Evolutionary conservation across 2,797 vertebrate genomes (phyloP).

Genomic region (Heliangelus exortis): DNA sequence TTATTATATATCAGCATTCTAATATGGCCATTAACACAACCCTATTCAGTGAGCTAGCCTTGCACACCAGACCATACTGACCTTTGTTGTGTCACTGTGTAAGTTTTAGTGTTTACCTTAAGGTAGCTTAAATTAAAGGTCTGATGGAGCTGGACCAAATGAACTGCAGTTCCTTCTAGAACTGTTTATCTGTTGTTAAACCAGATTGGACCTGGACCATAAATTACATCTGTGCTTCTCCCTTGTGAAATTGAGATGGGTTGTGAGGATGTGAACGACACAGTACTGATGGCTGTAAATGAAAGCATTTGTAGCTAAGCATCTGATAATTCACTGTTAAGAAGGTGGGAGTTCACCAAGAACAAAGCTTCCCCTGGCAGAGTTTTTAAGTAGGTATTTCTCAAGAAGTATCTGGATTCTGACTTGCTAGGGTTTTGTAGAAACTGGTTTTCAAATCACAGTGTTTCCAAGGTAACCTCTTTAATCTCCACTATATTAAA

Average conservation of each 20-base stretch:
- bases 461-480: conserved; percentile 47
- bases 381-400: background rate
- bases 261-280: background rate
- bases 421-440: background rate
- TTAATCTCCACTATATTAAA: background rate
- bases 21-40: background rate
- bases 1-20: background rate
- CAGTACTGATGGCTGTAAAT: background rate
- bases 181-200: background rate
- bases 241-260: background rate
- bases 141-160: background rate
- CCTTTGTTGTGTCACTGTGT: background rate
- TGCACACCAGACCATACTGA: background rate
- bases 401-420: background rate
- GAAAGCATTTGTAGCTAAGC: background rate
- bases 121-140: background rate
- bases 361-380: background rate
- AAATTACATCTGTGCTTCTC: background rate
- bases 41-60: background rate
- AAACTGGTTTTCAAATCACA: background rate
- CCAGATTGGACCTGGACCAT: background rate
- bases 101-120: background rate
- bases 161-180: background rate
- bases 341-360: background rate
- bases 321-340: background rate